These are phyloP conservation scores for Neodontobutis hainanensis DNA, from an alignment of 2,113 vertebrate species.

Conservation along the genomic window DNA sequence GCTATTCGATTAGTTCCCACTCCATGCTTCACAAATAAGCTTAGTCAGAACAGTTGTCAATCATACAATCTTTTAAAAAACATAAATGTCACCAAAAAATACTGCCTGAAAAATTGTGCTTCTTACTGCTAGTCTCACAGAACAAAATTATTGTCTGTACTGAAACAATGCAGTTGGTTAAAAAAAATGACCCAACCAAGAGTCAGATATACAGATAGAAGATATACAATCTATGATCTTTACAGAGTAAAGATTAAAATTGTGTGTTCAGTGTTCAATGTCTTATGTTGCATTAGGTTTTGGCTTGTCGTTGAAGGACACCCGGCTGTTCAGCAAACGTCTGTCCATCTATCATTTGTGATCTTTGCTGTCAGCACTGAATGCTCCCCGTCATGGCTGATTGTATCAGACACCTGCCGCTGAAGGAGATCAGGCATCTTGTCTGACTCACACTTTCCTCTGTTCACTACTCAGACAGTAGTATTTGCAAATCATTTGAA, in stretches of 20 bases:
- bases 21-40: too few species aligned
- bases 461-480: background rate
- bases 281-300: constrained; percentile 8
- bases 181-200: too few species aligned
- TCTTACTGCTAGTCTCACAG: too few species aligned
- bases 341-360: constrained; percentile 16
- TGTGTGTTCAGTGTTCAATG: background rate
- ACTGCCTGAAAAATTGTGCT: too few species aligned
- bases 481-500: constrained; percentile 5
- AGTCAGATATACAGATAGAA: too few species aligned
- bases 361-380: constrained; percentile 13
- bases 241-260: too few species aligned
- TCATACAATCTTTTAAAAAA: too few species aligned
- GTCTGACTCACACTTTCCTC: constrained; percentile 37
- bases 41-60: too few species aligned
- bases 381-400: constrained; percentile 3
- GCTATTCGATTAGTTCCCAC: background rate
- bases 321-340: background rate
- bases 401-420: constrained; percentile 15
- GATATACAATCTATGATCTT: too few species aligned
- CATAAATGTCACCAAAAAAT: too few species aligned
- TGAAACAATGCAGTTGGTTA: too few species aligned
- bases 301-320: background rate
- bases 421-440: background rate
- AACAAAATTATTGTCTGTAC: too few species aligned